These are phyloP conservation scores for Lichenostomus cassidix DNA, from an alignment of 2,113 vertebrate species.

Conservation along the genomic window DNA sequence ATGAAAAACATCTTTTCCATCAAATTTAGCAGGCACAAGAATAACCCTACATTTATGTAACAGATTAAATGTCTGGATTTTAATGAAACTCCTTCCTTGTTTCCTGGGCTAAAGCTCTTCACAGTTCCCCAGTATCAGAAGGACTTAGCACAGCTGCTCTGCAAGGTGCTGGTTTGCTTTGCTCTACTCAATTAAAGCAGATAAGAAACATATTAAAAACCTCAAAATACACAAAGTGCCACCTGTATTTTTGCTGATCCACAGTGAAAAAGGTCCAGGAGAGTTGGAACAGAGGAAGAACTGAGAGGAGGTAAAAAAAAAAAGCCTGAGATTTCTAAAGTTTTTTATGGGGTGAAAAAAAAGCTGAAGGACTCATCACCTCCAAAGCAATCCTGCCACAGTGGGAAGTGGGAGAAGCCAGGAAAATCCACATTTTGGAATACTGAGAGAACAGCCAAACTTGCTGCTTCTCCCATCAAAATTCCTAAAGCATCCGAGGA, in stretches of 20 bases:
- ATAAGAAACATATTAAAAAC: background rate
- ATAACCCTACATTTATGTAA: conserved; percentile 13
- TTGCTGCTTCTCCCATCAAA: background rate
- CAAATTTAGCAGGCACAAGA: background rate
- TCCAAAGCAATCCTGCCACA: background rate
- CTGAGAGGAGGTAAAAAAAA: rapidly evolving
- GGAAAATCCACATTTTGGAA: background rate
- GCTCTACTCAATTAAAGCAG: background rate
- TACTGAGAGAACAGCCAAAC: background rate
- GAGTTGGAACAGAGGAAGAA: background rate
- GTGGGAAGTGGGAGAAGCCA: background rate
- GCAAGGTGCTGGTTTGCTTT: background rate
- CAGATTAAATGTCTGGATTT: conserved; percentile 19
- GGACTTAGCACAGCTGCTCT: background rate
- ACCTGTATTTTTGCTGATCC: background rate
- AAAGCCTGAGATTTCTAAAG: background rate
- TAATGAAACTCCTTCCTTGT: background rate
- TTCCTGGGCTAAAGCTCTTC: background rate
- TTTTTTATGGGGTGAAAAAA: background rate
- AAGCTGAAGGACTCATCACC: background rate
- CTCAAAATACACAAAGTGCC: background rate
- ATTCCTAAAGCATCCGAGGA: background rate
- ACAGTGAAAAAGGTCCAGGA: background rate
- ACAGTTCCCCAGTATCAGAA: background rate
- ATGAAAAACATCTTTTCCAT: conserved; percentile 13